Base-by-base conservation (phyloP, 2,113 vertebrate genomes). In the Otus sunia region DNA sequence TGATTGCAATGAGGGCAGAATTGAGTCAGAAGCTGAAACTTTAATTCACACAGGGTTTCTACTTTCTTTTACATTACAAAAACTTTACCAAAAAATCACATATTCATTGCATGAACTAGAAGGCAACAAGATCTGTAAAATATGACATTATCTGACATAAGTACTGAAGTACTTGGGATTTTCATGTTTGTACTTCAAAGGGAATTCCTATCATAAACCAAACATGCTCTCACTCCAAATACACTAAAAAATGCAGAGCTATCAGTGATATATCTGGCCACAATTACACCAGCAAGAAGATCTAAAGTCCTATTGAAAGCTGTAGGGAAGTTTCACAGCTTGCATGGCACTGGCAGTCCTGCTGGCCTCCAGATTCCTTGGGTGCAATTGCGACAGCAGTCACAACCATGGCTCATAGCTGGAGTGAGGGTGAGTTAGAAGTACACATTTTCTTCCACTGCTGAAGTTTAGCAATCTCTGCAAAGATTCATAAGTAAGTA, bases 331-430 rank as follows among this genome's bases (percentile, higher is more conserved):
- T 47, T 32, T 20, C 1, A 3, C 19, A 66, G 36, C 12, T 45
- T 59, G 45, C n/a, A 27, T 5, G 30, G 19, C 58, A 34, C 12
- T 36, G 64, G 34, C 39, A 22, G n/a, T 62, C 27, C 50, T 22
- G 32, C 19, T 55, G 26, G 45, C 25, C 7, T 63, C n/a, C 47
- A 34, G 13, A 20, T 53, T 67, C 30, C 30, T 34, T n/a, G 18
- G 10, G 16, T 16, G 37, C 18, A 32, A 7, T 36, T 75, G 16
- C 1, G 3, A 76, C 19, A n/a, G 52, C 11, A n/a, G 41, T 8
- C 29, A 27, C 56, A 55, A 2, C 16, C 34, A 17, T 2, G 3
- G 74, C 53, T 88, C 37, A 41, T 2, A 64, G 11, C 0, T 12
- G 29, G 10, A 52, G 37, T 49, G 62, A 12, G 3, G 6, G 11